Percentiles rank a stretch among this genome's conserved stretches.
Conservation (phyloP, 2,797 vertebrate genomes). For the Sylvia borin region DNA sequence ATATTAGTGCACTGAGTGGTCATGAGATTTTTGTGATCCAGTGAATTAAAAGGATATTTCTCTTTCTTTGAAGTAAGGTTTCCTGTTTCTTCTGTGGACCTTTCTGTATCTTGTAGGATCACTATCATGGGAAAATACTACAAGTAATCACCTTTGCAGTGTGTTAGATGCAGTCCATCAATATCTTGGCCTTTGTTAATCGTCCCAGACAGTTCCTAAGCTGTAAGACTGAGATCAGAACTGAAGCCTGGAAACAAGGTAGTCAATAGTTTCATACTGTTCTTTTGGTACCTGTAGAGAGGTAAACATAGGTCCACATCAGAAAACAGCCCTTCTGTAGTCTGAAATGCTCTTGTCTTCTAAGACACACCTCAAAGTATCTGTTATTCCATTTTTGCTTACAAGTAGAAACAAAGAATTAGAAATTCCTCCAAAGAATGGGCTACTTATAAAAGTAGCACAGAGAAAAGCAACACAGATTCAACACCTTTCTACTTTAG, state of each 20-base stretch:
- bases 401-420: not conserved
- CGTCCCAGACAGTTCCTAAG: not conserved
- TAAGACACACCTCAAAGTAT: not conserved
- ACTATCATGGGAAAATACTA: not conserved
- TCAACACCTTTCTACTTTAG: not conserved
- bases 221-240: not conserved
- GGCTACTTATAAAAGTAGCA: not conserved
- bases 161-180: not conserved
- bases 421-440: not conserved
- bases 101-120: not conserved
- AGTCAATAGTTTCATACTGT: not conserved
- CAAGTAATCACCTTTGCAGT: not conserved
- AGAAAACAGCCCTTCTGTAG: not conserved
- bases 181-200: slow-evolving; percentile 21
- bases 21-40: not conserved
- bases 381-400: not conserved
- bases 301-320: not conserved
- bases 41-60: not conserved
- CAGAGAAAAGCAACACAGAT: not conserved
- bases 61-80: not conserved
- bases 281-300: not conserved
- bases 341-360: not conserved
- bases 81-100: not conserved
- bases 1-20: not conserved
- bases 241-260: not conserved